These are phyloP conservation scores for Emydocephalus ijimae DNA, from an alignment of 2,113 vertebrate genomes.

Conservation along the genomic window DNA sequence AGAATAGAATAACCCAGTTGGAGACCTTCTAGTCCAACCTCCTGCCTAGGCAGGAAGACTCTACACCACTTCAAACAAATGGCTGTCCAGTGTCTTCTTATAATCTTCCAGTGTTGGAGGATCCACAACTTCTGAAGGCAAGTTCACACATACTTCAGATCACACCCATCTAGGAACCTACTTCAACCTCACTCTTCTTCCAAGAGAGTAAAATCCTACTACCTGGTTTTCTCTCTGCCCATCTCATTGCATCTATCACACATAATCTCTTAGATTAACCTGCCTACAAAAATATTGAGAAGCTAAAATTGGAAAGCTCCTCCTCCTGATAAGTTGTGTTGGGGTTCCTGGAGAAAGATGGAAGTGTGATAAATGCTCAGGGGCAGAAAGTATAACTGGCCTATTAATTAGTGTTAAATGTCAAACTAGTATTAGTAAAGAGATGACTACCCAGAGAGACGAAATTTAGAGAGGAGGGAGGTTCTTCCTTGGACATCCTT, in stretches of 20 bases:
- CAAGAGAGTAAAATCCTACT: background rate
- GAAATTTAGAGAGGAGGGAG: background rate
- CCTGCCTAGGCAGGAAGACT: no score
- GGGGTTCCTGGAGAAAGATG: background rate
- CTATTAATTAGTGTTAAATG: background rate
- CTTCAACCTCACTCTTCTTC: background rate
- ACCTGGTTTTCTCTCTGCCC: background rate
- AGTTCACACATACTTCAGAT: background rate
- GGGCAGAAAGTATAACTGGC: background rate
- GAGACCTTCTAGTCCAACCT: no score
- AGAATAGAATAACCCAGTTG: no score
- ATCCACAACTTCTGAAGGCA: no score
- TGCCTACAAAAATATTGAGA: background rate
- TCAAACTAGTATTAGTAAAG: background rate
- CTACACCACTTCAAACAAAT: no score
- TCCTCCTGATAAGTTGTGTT: background rate
- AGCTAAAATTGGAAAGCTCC: background rate
- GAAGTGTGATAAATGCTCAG: background rate
- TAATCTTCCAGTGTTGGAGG: no score
- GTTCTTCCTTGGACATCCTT: background rate
- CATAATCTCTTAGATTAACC: background rate
- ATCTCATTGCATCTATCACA: background rate
- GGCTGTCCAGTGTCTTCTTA: no score
- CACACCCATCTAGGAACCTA: background rate
- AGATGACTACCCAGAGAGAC: background rate